These are phyloP conservation scores for Myotis pilosus DNA, from an alignment of 2,797 vertebrate genomes.

Conservation along the genomic window DNA sequence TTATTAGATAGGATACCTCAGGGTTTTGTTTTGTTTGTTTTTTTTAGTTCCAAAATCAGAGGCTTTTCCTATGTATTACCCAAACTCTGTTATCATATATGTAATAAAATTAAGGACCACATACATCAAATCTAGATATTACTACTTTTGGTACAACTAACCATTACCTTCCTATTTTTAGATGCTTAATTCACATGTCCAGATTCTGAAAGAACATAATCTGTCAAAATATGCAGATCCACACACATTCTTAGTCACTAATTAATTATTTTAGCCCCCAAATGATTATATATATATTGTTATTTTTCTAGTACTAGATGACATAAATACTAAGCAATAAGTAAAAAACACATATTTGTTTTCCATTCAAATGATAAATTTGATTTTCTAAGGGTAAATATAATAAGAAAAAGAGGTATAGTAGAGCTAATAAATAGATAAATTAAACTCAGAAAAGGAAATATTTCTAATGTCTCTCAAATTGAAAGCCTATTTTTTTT, in stretches of 20 bases:
- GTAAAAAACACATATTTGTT: neutral
- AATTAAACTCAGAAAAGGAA: neutral
- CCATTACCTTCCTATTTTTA: neutral
- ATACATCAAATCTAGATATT: neutral
- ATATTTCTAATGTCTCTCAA: neutral
- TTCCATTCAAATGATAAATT: conserved; percentile 15
- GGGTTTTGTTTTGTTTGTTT: too few relatives aligned
- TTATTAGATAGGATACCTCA: neutral
- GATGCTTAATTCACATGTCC: neutral
- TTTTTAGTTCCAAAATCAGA: neutral
- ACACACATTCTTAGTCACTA: neutral
- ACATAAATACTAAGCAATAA: neutral
- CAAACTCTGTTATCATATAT: neutral
- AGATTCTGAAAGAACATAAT: neutral
- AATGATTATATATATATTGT: neutral
- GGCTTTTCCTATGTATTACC: neutral
- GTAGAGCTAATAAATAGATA: conserved; percentile 33
- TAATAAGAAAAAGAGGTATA: neutral
- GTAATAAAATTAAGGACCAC: neutral
- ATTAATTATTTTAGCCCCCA: neutral
- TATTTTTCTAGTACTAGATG: neutral
- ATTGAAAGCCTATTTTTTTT: neutral
- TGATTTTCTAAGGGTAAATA: conserved; percentile 19
- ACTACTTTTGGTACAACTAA: neutral
- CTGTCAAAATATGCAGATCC: neutral